phyloP scores from a whole-genome alignment of 2,888 invertebrate species.

The Tachina fera region DNA sequence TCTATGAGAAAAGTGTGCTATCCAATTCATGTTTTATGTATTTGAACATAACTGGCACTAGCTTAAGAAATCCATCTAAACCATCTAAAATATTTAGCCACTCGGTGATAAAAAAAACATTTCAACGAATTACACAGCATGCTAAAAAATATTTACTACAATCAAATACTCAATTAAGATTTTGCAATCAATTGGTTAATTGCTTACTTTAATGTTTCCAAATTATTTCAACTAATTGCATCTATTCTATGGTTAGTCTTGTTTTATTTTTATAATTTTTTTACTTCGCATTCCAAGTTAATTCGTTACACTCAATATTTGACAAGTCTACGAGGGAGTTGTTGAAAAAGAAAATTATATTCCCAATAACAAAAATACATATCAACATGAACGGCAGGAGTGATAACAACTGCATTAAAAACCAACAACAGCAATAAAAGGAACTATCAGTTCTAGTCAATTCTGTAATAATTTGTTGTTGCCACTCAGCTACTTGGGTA shows the following conservation, averaged over 20 bases:
- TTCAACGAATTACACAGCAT: conserved; percentile 21
- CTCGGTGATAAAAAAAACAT: conserved; percentile 16
- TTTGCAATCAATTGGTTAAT: conserved; percentile 38
- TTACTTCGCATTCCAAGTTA: not conserved
- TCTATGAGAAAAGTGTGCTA: too few relatives aligned
- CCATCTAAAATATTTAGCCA: conserved; percentile 40
- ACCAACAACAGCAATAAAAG: not conserved
- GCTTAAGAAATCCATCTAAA: too few relatives aligned
- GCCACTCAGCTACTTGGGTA: conserved; percentile 76
- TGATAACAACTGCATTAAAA: conserved; percentile 7
- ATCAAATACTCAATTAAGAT: conserved; percentile 43
- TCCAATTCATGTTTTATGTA: not conserved
- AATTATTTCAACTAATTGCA: conserved; percentile 41
- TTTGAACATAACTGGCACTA: not conserved
- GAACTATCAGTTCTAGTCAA: conserved; percentile 22
- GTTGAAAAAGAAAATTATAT: conserved; percentile 23
- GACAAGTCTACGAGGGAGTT: not conserved
- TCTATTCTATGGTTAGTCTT: conserved; percentile 7
- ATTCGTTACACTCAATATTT: conserved; percentile 46
- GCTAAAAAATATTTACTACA: not conserved
- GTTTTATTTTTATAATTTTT: conserved; percentile 28
- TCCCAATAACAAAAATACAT: conserved; percentile 24
- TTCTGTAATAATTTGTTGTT: conserved; percentile 73
- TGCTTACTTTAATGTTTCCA: conserved; percentile 23
- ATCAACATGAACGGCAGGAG: conserved; percentile 34